Evolutionary conservation across 2,113 vertebrate species (phyloP).

Genomic region (Mustelus asterias): DNA sequence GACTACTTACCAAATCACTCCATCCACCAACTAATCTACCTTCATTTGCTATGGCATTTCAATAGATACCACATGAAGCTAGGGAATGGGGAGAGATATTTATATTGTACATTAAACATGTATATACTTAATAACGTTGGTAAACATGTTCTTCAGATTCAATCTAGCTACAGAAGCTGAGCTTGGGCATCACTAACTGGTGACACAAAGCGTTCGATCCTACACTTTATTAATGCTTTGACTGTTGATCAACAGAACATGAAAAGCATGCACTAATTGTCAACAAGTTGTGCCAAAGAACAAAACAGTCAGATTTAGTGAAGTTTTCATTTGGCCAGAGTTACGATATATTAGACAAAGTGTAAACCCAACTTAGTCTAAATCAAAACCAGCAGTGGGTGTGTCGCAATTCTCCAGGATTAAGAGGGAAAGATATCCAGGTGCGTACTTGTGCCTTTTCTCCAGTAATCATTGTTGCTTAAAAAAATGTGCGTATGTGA

Average conservation of each 20-base stretch:
- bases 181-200: neutral
- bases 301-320: neutral
- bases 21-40: neutral
- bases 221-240: neutral
- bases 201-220: no score
- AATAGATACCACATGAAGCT: neutral
- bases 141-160: neutral
- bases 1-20: no score
- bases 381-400: neutral
- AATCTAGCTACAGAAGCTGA: neutral
- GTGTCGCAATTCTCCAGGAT: neutral
- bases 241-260: neutral
- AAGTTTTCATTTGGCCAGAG: neutral
- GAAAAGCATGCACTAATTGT: neutral
- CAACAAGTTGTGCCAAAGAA: neutral
- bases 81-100: neutral
- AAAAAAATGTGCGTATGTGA: neutral
- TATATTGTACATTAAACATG: neutral
- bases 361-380: neutral
- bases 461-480: neutral
- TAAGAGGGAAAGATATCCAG: neutral
- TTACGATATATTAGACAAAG: neutral
- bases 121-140: neutral
- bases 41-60: neutral
- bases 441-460: neutral